A percentile compares a stretch with the other conserved stretches of the same genome.
These are phyloP conservation scores for Trichomalopsis sarcophagae DNA, from an alignment of 1,140 invertebrate genomes.

Conservation along the genomic window DNA sequence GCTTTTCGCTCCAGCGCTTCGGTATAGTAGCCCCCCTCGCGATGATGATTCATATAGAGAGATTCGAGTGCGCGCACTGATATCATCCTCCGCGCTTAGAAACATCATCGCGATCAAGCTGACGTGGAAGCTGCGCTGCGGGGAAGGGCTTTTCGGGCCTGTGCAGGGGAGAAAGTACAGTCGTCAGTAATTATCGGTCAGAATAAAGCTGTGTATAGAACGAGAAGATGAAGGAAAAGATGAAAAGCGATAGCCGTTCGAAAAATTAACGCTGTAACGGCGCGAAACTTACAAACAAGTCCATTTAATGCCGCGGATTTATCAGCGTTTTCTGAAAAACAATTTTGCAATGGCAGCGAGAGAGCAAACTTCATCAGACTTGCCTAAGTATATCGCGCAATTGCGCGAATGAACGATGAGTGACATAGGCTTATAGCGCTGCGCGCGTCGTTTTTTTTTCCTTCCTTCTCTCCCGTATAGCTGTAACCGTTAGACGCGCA, in stretches of 20 bases:
- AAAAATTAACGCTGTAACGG: too few relatives aligned
- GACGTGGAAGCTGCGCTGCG: neutral
- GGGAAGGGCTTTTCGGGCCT: neutral
- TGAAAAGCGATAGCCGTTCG: too few relatives aligned
- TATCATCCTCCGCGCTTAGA: conserved; percentile 7
- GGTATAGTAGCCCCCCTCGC: neutral
- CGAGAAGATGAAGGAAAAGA: neutral
- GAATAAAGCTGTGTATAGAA: too few relatives aligned
- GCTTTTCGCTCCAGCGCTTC: neutral
- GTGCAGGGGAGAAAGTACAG: too few relatives aligned
- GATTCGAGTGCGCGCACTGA: conserved; percentile 13
- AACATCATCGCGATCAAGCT: neutral
- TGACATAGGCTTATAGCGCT: neutral
- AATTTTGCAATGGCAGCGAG: neutral
- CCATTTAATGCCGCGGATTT: neutral
- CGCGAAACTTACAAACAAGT: too few relatives aligned
- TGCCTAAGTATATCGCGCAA: too few relatives aligned
- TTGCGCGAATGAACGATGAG: neutral
- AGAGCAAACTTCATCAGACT: neutral
- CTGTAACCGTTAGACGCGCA: neutral
- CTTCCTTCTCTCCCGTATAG: neutral
- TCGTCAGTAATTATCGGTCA: too few relatives aligned
- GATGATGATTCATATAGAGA: conserved; percentile 38
- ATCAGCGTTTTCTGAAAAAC: neutral
- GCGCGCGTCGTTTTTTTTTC: neutral